phyloP scores from a whole-genome alignment of 2,888 invertebrate genomes.

The Eilema depressum region DNA sequence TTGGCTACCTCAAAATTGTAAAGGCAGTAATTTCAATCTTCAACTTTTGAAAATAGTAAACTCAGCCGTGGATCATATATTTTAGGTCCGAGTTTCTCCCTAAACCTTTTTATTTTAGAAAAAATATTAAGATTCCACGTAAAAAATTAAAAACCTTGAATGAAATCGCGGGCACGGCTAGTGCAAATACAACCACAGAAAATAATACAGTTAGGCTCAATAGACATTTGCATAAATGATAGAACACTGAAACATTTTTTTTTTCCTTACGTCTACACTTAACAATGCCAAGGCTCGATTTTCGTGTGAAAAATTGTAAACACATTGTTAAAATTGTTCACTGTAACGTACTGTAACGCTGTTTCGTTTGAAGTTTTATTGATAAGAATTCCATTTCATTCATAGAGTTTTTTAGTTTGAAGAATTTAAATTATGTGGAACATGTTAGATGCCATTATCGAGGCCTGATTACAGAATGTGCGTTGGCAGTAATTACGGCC shows the following conservation, averaged over 20 bases:
- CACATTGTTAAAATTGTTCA: constrained; percentile 4
- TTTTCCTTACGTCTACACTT: neutral
- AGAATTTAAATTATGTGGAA: neutral
- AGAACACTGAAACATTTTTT: neutral
- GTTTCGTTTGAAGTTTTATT: neutral
- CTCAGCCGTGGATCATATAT: too few relatives aligned
- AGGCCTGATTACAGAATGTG: neutral
- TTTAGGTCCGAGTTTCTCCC: too few relatives aligned
- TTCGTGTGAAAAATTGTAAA: neutral
- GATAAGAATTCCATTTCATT: neutral
- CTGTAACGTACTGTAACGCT: neutral
- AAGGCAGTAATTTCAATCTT: too few relatives aligned
- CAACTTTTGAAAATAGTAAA: too few relatives aligned
- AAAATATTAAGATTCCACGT: too few relatives aligned
- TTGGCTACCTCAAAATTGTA: too few relatives aligned
- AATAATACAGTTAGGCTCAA: neutral
- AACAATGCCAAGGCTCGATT: neutral
- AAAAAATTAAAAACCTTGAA: too few relatives aligned
- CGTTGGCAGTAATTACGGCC: too few relatives aligned
- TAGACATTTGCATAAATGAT: neutral
- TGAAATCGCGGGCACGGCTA: too few relatives aligned
- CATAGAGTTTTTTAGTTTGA: neutral
- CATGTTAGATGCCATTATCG: too few relatives aligned
- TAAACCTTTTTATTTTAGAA: too few relatives aligned
- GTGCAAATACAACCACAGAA: neutral